Conservation (phyloP, 2,888 invertebrate genomes). For the Oeneis ivallda region DNA sequence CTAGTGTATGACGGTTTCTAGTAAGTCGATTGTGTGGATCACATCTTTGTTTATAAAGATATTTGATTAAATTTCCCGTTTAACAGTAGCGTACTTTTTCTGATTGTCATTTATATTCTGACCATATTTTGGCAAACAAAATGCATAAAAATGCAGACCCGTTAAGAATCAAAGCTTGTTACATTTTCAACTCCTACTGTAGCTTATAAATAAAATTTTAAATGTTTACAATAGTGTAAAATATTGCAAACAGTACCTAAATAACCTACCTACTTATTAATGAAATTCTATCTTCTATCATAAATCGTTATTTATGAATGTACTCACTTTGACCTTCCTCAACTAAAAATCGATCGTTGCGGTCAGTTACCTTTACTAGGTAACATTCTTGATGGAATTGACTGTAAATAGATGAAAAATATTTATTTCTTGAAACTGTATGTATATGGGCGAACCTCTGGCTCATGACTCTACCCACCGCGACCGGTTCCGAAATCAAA, state of each 20-base stretch:
- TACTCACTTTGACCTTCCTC: slow-evolving; percentile 44
- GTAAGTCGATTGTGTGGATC: too few relatives aligned
- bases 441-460: too few relatives aligned
- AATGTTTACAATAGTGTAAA: slow-evolving; percentile 25
- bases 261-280: too few relatives aligned
- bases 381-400: slow-evolving; percentile 40
- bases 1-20: too few relatives aligned
- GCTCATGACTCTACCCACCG: too few relatives aligned
- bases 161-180: background rate
- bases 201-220: slow-evolving; percentile 47
- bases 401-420: background rate
- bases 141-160: background rate
- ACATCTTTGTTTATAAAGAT: too few relatives aligned
- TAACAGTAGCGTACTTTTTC: background rate
- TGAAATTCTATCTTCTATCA: slow-evolving; percentile 44
- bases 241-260: too few relatives aligned
- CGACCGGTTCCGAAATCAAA: too few relatives aligned
- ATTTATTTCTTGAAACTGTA: too few relatives aligned
- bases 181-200: slow-evolving; percentile 38
- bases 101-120: background rate
- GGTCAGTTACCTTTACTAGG: too few relatives aligned
- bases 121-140: background rate
- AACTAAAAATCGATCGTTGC: slow-evolving; percentile 41
- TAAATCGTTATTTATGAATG: slow-evolving; percentile 45
- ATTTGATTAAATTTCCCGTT: background rate